Evolutionary conservation across 2,797 vertebrate genomes (phyloP), one percentile per base, ranked within the genome.

Genomic region (Meda fulgida): DNA sequence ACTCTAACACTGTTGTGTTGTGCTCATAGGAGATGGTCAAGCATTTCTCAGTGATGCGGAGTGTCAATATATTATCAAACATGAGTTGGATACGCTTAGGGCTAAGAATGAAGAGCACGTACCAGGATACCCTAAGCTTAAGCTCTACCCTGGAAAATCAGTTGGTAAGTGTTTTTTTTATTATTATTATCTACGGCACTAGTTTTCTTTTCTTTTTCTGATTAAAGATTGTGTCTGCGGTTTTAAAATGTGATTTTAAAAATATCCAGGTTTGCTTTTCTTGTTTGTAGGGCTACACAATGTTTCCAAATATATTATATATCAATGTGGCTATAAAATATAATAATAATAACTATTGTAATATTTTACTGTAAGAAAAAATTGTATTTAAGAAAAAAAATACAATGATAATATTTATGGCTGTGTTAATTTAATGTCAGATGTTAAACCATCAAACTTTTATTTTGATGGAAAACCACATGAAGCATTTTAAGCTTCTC

Each of bases 141-240:
- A 97, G 86, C 93, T 99, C 5, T 99, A 99, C 88, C 98, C 98
- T 4, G 98, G 98, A 88, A 99, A 99, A 91, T 99, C 98, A 23
- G 94, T 96, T 87, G 83, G 95, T 96, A 88, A 93, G 95, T 92
- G 11, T 73, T 16, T 51, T 60, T 69, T 13, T 48, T 29, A 6
- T 51, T 65, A 6, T 31, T 65, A 23, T 48, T 23, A 48, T 19
- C 26, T 63, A 29, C 31, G 65, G 21, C 29, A 43, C 60, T 72
- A 16, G 10, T 46, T 16, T 51, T 51, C 19, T 19, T 19, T 53
- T 6, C 7, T n/a, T n/a, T n/a, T n/a, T n/a, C n/a, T n/a, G 51
- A 7, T 53, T 21, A 53, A 10, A 55, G 2, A 23, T 23, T 9
- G 53, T 1, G 1, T 9, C 7, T 55, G 21, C 8, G 8, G 1